Evolutionary conservation across 2,113 vertebrate species (phyloP), one percentile per base, ranked within the genome.

Genomic region (Lepus timidus): DNA sequence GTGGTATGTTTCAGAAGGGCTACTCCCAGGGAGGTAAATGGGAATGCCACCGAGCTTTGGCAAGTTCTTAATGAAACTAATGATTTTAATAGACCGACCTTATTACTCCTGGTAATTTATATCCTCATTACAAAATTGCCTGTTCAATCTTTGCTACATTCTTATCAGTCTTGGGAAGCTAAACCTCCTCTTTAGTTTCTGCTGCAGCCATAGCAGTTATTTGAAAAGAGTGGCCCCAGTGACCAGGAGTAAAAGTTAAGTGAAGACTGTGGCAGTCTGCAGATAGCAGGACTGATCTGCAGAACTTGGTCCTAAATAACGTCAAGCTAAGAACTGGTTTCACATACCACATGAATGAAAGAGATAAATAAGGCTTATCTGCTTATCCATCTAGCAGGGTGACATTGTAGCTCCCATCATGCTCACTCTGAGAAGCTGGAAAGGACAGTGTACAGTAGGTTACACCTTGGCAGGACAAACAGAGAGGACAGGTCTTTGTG

Each of bases 11-110:
- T 90, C 89, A 82, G 78, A 68, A 82, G 67, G 86, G 49, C 20
- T 51, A 2, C 39, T 97, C 39, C 83, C 64, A 8, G 29, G 80
- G 73, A 95, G 76, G 90, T 92, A 97, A 94, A 97, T 97, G 86
- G 84, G 75, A 78, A 36, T 95, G 76, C 92, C 75, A 91, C 58
- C 90, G 39, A 94, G 90, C 80, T 85, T 89, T 96, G 95, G 80
- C 95, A 94, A 67, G 49, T 97, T 97, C 83, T 97, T 97, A 90
- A 68, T 95, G 93, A 95, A 96, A 97, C 52, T 84, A 91, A 82
- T 97, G 92, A 85, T 95, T 96, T 97, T 95, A 96, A 89, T 94
- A 96, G 92, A 88, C 71, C 78, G 62, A 87, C 84, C 39, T 92
- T 96, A 90, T 96, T 94, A 93, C 33, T 96, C 75, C 64, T 70